Evolutionary conservation across 2,797 vertebrate species (phyloP), one percentile per base, ranked within the genome.

Genomic region (Micropoecilia bifurca): DNA sequence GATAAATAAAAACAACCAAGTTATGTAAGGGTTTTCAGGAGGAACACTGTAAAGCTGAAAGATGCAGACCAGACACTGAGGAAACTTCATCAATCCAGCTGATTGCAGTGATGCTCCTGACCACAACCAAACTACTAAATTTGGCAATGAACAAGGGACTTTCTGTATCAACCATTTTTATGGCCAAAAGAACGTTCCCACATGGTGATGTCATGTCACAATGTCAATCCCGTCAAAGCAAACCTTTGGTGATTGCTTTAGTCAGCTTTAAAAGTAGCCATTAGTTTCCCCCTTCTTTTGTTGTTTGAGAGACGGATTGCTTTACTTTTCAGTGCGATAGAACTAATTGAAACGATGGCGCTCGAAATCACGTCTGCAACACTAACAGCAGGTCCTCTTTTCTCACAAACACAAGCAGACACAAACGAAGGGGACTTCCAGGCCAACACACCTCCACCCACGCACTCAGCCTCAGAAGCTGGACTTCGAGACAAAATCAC

Each of bases 351-450:
- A 91, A 83, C 39, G 87, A 90, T 87, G 88, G 28, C 69, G 79
- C 45, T 59, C 79, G 79, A 82, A 50, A 75, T 83, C 85, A 80
- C 13, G 48, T 83, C 85, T 88, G 73, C 78, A 84, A 86, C 76
- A 74, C 76, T 80, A 20, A 68, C 80, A 75, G 75, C 47, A 83
- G 53, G 59, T 45, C 81, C 75, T 80, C 77, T 59, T 79, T 77
- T 77, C 74, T 41, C 80, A 76, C 41, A 46, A 82, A 72, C 75
- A 71, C 22, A 81, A 28, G 72, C 59, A 77, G n/a, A 80, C 45
- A 74, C 50, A 30, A 20, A 41, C 83, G 28, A 74, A 85, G 93
- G 94, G 93, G 90, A 93, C 88, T 94, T 94, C 94, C 92, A 93
- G 80, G 76, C 86, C 79, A 83, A 81, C 85, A 87, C 91, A 90